phyloP scores from a whole-genome alignment of 2,113 vertebrate species.

The Hystrix brachyura region DNA sequence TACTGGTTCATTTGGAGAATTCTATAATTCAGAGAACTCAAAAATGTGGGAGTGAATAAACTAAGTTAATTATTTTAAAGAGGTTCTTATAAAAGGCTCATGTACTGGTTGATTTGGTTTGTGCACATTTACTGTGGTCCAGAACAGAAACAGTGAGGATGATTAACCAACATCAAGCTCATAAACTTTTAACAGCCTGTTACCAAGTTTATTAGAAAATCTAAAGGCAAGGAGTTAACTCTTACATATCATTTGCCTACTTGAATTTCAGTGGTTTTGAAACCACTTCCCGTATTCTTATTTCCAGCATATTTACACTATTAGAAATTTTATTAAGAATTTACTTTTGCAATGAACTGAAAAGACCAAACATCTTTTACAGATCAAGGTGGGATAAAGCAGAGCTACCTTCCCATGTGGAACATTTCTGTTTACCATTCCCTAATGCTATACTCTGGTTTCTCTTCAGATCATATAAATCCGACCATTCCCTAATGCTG shows the following conservation, averaged over 20 bases:
- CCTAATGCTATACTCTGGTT: not conserved
- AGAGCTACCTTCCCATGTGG: not conserved
- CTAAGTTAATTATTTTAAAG: slow-evolving; percentile 75
- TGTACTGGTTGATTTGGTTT: slow-evolving; percentile 73
- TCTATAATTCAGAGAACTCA: slow-evolving; percentile 73
- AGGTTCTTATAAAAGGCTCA: slow-evolving; percentile 61
- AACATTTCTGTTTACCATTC: not conserved
- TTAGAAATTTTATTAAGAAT: slow-evolving; percentile 8
- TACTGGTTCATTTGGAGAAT: slow-evolving; percentile 76
- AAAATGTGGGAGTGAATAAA: slow-evolving; percentile 70
- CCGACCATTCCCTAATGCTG: not conserved
- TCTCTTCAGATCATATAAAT: too few species aligned
- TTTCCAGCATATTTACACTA: not conserved
- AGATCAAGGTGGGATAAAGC: not conserved
- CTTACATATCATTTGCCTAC: not conserved
- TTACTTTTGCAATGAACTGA: not conserved
- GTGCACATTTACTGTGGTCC: slow-evolving; percentile 72
- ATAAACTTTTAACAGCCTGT: slow-evolving; percentile 77
- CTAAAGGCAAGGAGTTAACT: slow-evolving; percentile 70
- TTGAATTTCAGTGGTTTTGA: slow-evolving; percentile 58
- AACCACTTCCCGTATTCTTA: slow-evolving; percentile 3
- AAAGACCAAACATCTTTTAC: slow-evolving; percentile 23
- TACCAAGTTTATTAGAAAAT: slow-evolving; percentile 79
- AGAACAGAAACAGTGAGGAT: slow-evolving; percentile 74
- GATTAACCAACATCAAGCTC: slow-evolving; percentile 81